Conservation (phyloP, 2,888 invertebrate genomes). For the Helleia helle region DNA sequence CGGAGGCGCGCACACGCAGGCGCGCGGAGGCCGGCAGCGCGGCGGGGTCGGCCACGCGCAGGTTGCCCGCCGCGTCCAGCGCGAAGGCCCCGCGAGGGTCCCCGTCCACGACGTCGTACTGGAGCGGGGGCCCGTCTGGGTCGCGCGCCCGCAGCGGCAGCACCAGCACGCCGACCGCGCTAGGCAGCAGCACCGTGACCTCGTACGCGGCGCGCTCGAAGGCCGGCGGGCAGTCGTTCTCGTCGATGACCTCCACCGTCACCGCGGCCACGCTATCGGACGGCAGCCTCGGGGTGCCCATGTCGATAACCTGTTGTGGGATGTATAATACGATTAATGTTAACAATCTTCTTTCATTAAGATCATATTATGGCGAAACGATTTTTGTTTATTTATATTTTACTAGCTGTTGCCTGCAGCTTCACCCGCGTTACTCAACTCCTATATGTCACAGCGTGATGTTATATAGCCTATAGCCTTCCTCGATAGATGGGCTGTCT, state of each 20-base stretch:
- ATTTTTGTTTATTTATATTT: too few relatives aligned
- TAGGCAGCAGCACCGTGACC: constrained; percentile 85
- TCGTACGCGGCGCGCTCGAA: constrained; percentile 82
- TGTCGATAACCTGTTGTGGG: constrained; percentile 83
- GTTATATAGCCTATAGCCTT: too few relatives aligned
- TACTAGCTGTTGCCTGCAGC: too few relatives aligned
- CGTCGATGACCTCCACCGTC: constrained; percentile 83
- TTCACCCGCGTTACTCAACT: too few relatives aligned
- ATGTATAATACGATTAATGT: too few relatives aligned
- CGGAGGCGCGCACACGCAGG: constrained; percentile 87
- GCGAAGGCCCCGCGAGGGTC: constrained; percentile 83
- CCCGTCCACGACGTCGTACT: constrained; percentile 88
- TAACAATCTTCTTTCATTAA: too few relatives aligned
- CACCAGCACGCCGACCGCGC: constrained; percentile 85
- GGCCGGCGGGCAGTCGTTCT: constrained; percentile 92
- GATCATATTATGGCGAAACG: too few relatives aligned
- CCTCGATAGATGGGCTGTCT: too few relatives aligned
- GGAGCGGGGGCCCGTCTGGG: constrained; percentile 77
- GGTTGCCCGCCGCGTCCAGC: constrained; percentile 71
- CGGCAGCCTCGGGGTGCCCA: constrained; percentile 86
- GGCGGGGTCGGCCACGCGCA: constrained; percentile 41
- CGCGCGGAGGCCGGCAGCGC: constrained; percentile 56
- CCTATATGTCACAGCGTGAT: too few relatives aligned
- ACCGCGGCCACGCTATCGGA: constrained; percentile 87
- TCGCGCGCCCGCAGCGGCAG: constrained; percentile 81